Base-by-base conservation (phyloP, 2,113 vertebrate genomes). In the Catharus bicknelli region DNA sequence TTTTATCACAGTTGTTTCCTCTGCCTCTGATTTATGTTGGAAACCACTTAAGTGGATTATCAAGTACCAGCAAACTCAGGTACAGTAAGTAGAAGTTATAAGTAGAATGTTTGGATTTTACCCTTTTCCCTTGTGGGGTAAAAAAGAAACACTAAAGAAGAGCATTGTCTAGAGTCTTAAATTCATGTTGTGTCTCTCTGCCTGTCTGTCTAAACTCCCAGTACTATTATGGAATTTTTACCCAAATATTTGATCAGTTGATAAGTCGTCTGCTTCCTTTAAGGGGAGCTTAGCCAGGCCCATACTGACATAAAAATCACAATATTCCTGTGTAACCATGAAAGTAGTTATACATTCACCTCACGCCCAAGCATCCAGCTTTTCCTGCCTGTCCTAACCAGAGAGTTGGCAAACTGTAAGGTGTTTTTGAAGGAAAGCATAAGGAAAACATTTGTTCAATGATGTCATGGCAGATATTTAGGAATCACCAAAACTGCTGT, bases 31-130 rank as follows among this genome's bases (percentile, higher is more conserved):
- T 98, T 89, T 98, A 98, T 59, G 83, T 98, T 95, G 98, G 98
- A 90, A 98, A 98, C 92, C 97, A 98, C 63, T 95, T 98, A 95
- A 98, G 97, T 93, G 98, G 98, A 96, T 97, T 98, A 94, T 97
- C 95, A 88, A 98, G 98, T 95, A 98, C 98, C 74, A 92, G 98
- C 62, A 98, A 97, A 95, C 96, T 98, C 97, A 98, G 98, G 98
- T 98, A 98, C 50, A 86, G 86, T 96, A 84, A 64, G 43, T 73
- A 42, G 14, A 68, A 63, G 36, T 57, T 85, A n/a, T 48, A 81
- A 79, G 14, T 45, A 32, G 67, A 62, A 27, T n/a, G 26, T 43
- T 66, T 54, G 47, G 45, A 25, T 85, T 78, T 86, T 26, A 18
- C 73, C 55, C 3, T 74, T 88, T 95, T 67, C 9, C 80, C 74